Base-by-base conservation (phyloP, 2,888 invertebrate genomes). In the Dicyrtomina minuta region DNA sequence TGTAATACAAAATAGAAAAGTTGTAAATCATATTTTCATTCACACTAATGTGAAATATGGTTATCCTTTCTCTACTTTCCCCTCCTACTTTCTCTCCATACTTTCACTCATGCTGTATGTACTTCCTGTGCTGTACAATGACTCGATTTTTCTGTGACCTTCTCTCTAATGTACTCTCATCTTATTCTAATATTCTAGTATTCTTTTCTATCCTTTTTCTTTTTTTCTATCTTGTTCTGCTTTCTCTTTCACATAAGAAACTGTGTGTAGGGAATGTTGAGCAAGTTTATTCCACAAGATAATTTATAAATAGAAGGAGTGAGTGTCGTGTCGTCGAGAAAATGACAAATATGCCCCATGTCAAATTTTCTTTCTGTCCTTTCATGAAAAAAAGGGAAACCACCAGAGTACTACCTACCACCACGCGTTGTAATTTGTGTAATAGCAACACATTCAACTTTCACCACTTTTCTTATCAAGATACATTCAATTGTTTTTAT, bases 1-100 rank as follows among this genome's bases (percentile, higher is more conserved):
- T n/a, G n/a, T n/a, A n/a, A n/a, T n/a, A n/a, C n/a, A n/a, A n/a
- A n/a, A n/a, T n/a, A n/a, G n/a, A n/a, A n/a, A n/a, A n/a, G n/a
- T n/a, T 65, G 68, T 72, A 72, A 72, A 72, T 72, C 72, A 72
- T 62, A 70, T 69, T 69, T 70, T 72, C 69, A 72, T 67, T 67
- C 66, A 60, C 62, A 70, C 49, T 68, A 67, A 60, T 70, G 66
- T 70, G 55, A 66, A 65, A 65, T 65, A 65, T 65, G 64, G 53
- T 53, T 53, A 39, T 53, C 64, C 64, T 49, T 65, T 51, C 49
- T 49, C 62, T 27, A 20, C 20, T 39, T 58, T 27, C 39, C 58
- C 17, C 26, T 24, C 58, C 27, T 58, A 24, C 55, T 24, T 55
- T 55, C 15, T 5, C 24, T 55, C 55, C 24, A 4, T 20, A 8